Conservation (phyloP, 2,888 invertebrate species). For the Asteroscopus sphinx region DNA sequence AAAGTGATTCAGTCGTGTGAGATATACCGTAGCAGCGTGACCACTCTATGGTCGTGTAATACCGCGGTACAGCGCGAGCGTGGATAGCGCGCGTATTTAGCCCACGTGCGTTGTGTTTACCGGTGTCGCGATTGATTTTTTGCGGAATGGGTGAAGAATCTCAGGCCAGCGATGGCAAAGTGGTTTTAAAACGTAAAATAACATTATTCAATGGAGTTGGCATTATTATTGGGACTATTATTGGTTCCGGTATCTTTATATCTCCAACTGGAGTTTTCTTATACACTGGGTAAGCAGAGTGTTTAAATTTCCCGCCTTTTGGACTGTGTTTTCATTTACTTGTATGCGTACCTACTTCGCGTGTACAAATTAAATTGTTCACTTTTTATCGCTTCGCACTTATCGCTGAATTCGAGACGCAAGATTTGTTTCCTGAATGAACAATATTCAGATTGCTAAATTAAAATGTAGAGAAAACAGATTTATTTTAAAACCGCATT, state of each 20-base stretch:
- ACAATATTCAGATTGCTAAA: conserved; percentile 22
- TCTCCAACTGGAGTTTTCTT: conserved; percentile 95
- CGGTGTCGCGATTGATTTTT: conserved; percentile 83
- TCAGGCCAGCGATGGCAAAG: conserved; percentile 86
- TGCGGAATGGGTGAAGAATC: conserved; percentile 87
- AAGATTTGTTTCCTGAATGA: conserved; percentile 45
- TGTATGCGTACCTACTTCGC: no score
- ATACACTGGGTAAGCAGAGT: conserved; percentile 90
- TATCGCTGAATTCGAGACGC: conserved; percentile 54
- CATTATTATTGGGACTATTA: conserved; percentile 96
- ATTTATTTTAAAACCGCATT: neutral
- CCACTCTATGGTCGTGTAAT: conserved; percentile 55
- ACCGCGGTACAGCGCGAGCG: conserved; percentile 46
- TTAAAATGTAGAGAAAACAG: neutral
- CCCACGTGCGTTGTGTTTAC: conserved; percentile 80
- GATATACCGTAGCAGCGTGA: conserved; percentile 69
- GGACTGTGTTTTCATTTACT: conserved; percentile 41
- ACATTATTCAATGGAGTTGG: conserved; percentile 96
- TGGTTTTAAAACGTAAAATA: conserved; percentile 94
- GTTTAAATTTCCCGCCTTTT: conserved; percentile 71
- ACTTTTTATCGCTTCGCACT: conserved; percentile 48
- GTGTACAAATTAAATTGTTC: conserved; percentile 28
- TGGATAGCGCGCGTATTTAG: conserved; percentile 56
- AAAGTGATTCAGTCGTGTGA: conserved; percentile 82
- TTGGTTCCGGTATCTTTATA: conserved; percentile 97